Evolutionary conservation across 2,113 vertebrate species (phyloP), one percentile per base, ranked within the genome.

Genomic region (Cichladusa arquata): DNA sequence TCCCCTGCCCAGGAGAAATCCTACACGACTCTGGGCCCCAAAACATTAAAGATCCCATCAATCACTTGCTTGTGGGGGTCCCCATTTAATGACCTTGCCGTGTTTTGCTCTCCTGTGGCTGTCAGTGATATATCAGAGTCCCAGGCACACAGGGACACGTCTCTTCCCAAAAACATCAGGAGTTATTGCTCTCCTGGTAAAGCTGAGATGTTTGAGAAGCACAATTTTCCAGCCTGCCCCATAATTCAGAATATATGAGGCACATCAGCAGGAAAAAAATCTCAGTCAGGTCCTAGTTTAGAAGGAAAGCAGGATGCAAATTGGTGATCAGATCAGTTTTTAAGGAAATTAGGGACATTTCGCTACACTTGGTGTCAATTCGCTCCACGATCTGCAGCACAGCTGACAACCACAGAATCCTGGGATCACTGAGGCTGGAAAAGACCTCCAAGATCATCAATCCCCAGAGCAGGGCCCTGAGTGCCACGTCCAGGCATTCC

Each of bases 11-110:
- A 80, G 90, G 89, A 94, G 96, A 96, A 96, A 96, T 56, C 16
- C 7, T 72, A 74, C 96, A 93, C 38, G 42, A 72, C 78, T 86
- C 64, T 20, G 51, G 92, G 94, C 89, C 80, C 73, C 61, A 28
- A 79, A 88, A 96, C 82, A 61, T 91, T 94, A 90, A 54, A 91
- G 93, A 86, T 67, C 45, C 91, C 82, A 95, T 95, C 92, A 94
- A 96, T 95, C 96, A 91, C 85, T 80, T 33, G 25, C 86, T 40
- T 44, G 36, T 48, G 57, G 26, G 89, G 78, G 71, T 83, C 84
- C 73, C 76, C 56, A 26, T 57, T 84, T 95, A 95, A 97, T 73
- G 96, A 77, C 83, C 96, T 97, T 93, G 42, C 96, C 94, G 84
- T 77, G 91, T 72, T 93, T 90, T 42, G 56, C 86, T 76, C 57